phyloP scores from a whole-genome alignment of 2,797 vertebrate species.

The Thalassophryne amazonica region DNA sequence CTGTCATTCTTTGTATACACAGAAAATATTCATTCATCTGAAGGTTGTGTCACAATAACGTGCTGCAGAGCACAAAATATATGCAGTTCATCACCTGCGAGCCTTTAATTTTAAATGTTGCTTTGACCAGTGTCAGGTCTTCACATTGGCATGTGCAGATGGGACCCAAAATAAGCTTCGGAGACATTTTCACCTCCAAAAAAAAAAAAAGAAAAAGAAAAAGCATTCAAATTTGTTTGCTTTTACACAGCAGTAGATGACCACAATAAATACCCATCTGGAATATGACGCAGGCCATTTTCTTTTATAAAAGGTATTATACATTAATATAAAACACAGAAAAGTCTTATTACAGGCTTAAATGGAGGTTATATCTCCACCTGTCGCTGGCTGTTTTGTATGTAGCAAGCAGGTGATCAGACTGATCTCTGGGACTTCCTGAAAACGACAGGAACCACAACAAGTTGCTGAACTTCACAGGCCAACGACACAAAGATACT shows the following conservation, averaged over 20 bases:
- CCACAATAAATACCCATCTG: background rate
- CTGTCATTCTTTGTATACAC: constrained; percentile 13
- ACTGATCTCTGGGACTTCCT: too few relatives aligned
- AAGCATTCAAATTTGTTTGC: background rate
- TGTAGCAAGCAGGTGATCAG: too few relatives aligned
- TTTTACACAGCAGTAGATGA: background rate
- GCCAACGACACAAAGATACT: too few relatives aligned
- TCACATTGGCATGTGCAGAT: constrained; percentile 21
- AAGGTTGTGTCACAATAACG: constrained; percentile 26
- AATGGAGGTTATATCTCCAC: too few relatives aligned
- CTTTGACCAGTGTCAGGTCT: constrained; percentile 15
- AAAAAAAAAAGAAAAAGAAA: too few relatives aligned
- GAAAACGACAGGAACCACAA: too few relatives aligned
- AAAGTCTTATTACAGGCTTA: background rate
- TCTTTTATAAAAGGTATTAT: background rate
- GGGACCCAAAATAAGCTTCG: background rate
- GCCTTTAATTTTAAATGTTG: constrained; percentile 13
- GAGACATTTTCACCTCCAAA: background rate
- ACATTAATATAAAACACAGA: background rate
- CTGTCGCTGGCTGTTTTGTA: too few relatives aligned
- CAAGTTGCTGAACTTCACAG: too few relatives aligned
- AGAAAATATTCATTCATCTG: constrained; percentile 25
- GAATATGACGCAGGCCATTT: background rate
- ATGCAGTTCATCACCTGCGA: background rate
- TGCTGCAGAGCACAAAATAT: constrained; percentile 9